Conservation (phyloP, 1,140 invertebrate genomes). For the Rhopalosiphum maidis region DNA sequence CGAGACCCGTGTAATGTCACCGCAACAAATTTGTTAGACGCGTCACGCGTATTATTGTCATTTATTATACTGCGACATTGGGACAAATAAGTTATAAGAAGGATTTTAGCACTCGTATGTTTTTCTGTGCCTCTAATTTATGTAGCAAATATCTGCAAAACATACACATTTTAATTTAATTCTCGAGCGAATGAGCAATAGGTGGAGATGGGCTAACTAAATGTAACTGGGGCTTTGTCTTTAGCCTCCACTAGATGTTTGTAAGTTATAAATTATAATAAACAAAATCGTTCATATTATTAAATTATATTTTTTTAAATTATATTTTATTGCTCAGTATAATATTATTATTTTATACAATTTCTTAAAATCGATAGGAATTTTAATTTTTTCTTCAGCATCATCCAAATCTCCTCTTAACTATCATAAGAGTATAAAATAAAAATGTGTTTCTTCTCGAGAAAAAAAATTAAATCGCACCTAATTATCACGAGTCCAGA, state of each 20-base stretch:
- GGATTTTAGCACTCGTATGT: neutral
- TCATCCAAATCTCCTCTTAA: too few relatives aligned
- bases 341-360: too few relatives aligned
- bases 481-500: neutral
- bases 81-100: neutral
- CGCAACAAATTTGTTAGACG: neutral
- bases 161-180: neutral
- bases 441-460: too few relatives aligned
- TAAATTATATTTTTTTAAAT: too few relatives aligned
- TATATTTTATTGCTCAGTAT: too few relatives aligned
- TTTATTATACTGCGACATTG: neutral
- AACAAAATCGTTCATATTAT: too few relatives aligned
- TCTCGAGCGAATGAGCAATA: neutral
- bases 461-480: neutral
- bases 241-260: too few relatives aligned
- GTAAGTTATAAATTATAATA: too few relatives aligned
- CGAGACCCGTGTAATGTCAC: neutral
- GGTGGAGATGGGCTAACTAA: too few relatives aligned
- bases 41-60: neutral
- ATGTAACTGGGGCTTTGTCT: fast-evolving
- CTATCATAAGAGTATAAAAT: too few relatives aligned
- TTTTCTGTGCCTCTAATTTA: neutral
- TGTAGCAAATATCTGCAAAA: neutral
- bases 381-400: too few relatives aligned
- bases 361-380: too few relatives aligned